phyloP scores from a whole-genome alignment of 1,140 invertebrate genomes.

The Neodiprion pinetum region DNA sequence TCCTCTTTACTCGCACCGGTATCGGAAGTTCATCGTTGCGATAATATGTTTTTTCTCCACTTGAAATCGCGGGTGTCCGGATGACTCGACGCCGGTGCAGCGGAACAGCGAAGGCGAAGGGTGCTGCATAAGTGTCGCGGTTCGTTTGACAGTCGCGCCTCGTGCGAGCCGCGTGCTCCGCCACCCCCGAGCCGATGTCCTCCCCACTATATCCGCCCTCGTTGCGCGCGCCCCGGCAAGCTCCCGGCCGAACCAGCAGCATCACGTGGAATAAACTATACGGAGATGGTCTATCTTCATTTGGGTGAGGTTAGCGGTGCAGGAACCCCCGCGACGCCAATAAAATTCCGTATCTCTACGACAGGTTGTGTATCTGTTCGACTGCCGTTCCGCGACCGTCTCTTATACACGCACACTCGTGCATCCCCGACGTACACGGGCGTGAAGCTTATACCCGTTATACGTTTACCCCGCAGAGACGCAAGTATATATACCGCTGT shows the following conservation, averaged over 20 bases:
- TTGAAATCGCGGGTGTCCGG: too few species aligned
- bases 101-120: slow-evolving; percentile 7
- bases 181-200: slow-evolving; percentile 27
- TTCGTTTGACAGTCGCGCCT: slow-evolving; percentile 31
- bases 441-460: not conserved
- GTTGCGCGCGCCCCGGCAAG: slow-evolving; percentile 15
- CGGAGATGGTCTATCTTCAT: slow-evolving; percentile 55
- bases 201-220: slow-evolving; percentile 36
- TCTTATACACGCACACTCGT: not conserved
- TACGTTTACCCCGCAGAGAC: not conserved
- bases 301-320: slow-evolving; percentile 43
- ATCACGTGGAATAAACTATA: slow-evolving; percentile 16
- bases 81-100: not conserved
- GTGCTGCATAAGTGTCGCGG: slow-evolving; percentile 47
- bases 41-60: too few species aligned
- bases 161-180: slow-evolving; percentile 53
- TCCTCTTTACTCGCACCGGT: too few species aligned
- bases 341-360: slow-evolving; percentile 49
- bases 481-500: not conserved
- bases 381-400: not conserved
- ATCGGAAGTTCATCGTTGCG: too few species aligned
- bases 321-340: slow-evolving; percentile 51
- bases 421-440: not conserved
- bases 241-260: slow-evolving; percentile 42
- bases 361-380: slow-evolving; percentile 29